Evolutionary conservation across 2,888 invertebrate genomes (phyloP).

Genomic region (Arctia plantaginis): DNA sequence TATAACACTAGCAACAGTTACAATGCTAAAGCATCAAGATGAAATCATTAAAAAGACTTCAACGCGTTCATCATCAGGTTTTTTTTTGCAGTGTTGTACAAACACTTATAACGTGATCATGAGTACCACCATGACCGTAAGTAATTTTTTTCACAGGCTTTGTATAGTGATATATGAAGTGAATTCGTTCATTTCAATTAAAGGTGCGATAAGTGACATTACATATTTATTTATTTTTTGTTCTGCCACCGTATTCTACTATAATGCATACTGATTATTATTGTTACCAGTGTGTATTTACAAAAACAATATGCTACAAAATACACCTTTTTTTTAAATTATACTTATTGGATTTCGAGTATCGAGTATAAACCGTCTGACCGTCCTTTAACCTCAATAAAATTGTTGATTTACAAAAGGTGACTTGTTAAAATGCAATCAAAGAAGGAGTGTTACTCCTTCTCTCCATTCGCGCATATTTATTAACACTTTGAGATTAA

Average conservation of each 20-base stretch:
- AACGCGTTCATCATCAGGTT: slow-evolving; percentile 42
- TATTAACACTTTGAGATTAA: neutral
- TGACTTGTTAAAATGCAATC: neutral
- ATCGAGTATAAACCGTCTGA: neutral
- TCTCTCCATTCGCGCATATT: neutral
- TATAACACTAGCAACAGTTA: neutral
- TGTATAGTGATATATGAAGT: neutral
- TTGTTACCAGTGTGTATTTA: too few relatives aligned
- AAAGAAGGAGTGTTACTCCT: too few relatives aligned
- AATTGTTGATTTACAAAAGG: neutral
- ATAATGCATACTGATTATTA: too few relatives aligned
- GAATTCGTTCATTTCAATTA: neutral
- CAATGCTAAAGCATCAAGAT: neutral
- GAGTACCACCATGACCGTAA: neutral
- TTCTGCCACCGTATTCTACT: neutral
- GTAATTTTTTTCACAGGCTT: neutral
- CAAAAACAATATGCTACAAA: neutral
- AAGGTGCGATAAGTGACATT: too few relatives aligned
- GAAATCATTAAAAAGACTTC: slow-evolving; percentile 59
- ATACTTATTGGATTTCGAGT: neutral
- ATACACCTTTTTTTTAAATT: neutral
- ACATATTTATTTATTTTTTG: neutral
- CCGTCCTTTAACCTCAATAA: neutral
- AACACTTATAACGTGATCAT: neutral
- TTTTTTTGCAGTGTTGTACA: neutral